Evolutionary conservation across 2,888 invertebrate species (phyloP).

Genomic region (Trachelus tabidus): DNA sequence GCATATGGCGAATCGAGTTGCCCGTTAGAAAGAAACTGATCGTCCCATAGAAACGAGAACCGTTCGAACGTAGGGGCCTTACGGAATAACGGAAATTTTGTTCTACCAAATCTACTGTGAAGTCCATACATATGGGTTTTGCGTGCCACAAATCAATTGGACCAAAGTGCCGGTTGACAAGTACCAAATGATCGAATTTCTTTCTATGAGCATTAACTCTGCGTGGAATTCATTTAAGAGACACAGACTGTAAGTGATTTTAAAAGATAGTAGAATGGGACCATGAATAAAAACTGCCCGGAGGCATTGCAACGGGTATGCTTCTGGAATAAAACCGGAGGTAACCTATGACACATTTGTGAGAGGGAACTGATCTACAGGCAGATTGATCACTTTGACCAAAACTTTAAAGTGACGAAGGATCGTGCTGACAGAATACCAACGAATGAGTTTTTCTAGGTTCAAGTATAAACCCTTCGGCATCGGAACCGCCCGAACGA

Average conservation of each 20-base stretch:
- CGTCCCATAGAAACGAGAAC: background rate
- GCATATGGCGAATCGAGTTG: background rate
- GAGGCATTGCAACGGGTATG: background rate
- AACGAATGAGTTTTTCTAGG: background rate
- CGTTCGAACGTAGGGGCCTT: background rate
- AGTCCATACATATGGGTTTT: background rate
- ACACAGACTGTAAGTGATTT: background rate
- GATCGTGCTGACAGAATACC: background rate
- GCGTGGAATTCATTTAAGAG: background rate
- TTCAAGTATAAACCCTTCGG: background rate
- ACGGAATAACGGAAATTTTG: background rate
- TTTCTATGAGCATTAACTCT: background rate
- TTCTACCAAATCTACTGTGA: background rate
- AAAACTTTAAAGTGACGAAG: background rate
- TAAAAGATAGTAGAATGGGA: background rate
- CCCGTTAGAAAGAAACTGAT: background rate
- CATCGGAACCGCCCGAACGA: constrained; percentile 3
- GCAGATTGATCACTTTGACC: background rate
- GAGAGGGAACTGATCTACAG: background rate
- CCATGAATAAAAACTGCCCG: background rate
- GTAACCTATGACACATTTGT: background rate
- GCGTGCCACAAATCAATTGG: background rate
- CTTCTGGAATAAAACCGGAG: background rate
- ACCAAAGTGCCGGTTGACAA: background rate
- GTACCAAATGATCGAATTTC: background rate